phyloP scores from a whole-genome alignment of 2,888 invertebrate genomes.

The Drosophila prostipennis region DNA sequence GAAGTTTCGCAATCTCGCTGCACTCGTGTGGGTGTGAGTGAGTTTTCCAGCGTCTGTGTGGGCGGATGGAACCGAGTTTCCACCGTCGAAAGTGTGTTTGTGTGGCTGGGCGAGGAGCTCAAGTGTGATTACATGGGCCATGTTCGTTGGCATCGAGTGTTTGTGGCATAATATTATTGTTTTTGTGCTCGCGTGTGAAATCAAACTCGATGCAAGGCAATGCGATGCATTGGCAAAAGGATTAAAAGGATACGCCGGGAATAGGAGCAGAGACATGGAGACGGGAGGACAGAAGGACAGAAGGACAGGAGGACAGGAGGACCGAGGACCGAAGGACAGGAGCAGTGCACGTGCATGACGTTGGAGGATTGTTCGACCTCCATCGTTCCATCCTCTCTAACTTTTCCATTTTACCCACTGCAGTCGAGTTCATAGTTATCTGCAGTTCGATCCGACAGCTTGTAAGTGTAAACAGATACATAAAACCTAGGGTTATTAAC shows the following conservation, averaged over 20 bases:
- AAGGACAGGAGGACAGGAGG: background rate
- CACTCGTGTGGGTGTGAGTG: constrained; percentile 25
- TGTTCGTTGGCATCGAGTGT: constrained; percentile 74
- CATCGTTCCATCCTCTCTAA: background rate
- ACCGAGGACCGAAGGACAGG: constrained; percentile 2
- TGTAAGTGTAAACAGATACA: constrained; percentile 76
- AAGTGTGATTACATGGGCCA: constrained; percentile 78
- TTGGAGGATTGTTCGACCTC: constrained; percentile 26
- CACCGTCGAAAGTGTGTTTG: constrained; percentile 12
- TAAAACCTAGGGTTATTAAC: constrained; percentile 36
- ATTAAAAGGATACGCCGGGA: constrained; percentile 72
- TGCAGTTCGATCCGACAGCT: constrained; percentile 49
- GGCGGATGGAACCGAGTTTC: constrained; percentile 10
- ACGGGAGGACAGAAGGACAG: background rate
- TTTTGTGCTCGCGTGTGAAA: constrained; percentile 79
- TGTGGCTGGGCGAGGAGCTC: constrained; percentile 53
- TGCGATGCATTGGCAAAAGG: constrained; percentile 74
- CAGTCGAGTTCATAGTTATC: constrained; percentile 21
- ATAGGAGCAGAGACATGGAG: constrained; percentile 5
- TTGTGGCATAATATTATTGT: constrained; percentile 81
- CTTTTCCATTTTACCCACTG: constrained; percentile 6
- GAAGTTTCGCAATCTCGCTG: constrained; percentile 77
- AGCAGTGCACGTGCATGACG: constrained; percentile 50
- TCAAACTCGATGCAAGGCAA: constrained; percentile 76
- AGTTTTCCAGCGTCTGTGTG: constrained; percentile 10